Evolutionary conservation across 1,140 invertebrate genomes (phyloP), one percentile per base, ranked within the genome.

Genomic region (Bombus huntii): DNA sequence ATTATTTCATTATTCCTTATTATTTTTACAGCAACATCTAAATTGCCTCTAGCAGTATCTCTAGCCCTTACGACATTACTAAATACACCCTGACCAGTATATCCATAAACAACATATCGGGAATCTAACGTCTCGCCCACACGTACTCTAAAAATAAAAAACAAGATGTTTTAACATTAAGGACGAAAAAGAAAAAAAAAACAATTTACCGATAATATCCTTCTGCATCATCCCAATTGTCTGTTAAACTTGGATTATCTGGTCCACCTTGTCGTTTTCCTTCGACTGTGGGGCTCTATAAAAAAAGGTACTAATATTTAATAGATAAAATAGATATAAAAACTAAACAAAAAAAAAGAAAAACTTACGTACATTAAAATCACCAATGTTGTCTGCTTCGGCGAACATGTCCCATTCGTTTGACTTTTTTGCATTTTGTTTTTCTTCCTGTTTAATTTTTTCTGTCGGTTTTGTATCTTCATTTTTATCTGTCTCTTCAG

Each of bases 181-280:
- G 18, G 47, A 53, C 5, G 22, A 44, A 37, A 13, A 25, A 22
- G 22, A 57, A 47, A 9, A 18, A 37, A 28, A 3, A 31, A 72
- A 53, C 66, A 76, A 94, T 75, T 87, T 82, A 95, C 94, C 94
- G 90, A 92, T 98, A 98, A 95, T 99, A 99, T 68, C 99, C 99
- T 96, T 99, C 99, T 28, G 99, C 98, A 96, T 99, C 99, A 94
- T 99, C 99, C 99, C 99, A 99, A 94, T 99, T 99, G 94, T 99
- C 99, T 8, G 98, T 99, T 9, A 99, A 96, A 84, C 98, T 97
- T 1, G 98, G 98, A 95, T 99, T 99, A 92, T 99, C 98, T 57
- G 96, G 95, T n/a, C 95, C 96, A 70, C 96, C 96, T 88, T 96
- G 95, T 92, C 96, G 97, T 94, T 95, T 96, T 96, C 87, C 96